Evolutionary conservation across 2,888 invertebrate species (phyloP).

Genomic region (Mimumesa dahlbomi): DNA sequence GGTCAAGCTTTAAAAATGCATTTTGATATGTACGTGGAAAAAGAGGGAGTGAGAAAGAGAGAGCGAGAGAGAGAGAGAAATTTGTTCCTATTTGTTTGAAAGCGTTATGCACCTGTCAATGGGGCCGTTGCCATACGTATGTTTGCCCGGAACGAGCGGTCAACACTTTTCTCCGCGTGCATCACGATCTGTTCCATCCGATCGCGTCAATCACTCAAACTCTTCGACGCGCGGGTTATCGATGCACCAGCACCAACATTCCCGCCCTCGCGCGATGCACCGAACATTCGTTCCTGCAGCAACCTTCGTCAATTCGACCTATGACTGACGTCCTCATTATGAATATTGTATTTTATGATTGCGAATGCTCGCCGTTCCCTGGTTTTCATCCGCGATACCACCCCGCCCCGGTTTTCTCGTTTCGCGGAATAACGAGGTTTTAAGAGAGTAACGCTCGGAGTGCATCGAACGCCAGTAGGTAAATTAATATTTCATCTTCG

Average conservation of each 20-base stretch:
- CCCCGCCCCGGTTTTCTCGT: neutral
- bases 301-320: slow-evolving; percentile 41
- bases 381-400: neutral
- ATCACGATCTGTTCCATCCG: slow-evolving; percentile 68
- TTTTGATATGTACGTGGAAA: slow-evolving; percentile 40
- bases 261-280: slow-evolving; percentile 33
- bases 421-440: neutral
- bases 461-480: no score
- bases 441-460: no score
- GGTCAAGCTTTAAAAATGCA: slow-evolving; percentile 64
- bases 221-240: slow-evolving; percentile 69
- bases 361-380: neutral
- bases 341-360: slow-evolving; percentile 71
- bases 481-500: neutral
- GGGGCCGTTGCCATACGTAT: slow-evolving; percentile 61
- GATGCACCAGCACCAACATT: slow-evolving; percentile 51
- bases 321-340: slow-evolving; percentile 67
- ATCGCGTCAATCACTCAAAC: slow-evolving; percentile 73
- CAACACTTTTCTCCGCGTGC: slow-evolving; percentile 67
- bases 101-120: slow-evolving; percentile 69
- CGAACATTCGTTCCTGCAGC: slow-evolving; percentile 32
- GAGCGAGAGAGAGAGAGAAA: slow-evolving; percentile 46
- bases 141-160: slow-evolving; percentile 67
- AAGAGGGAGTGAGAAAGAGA: slow-evolving; percentile 34
- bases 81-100: slow-evolving; percentile 70